Conservation (phyloP, 2,888 invertebrate species). For the Eilema sororculum region DNA sequence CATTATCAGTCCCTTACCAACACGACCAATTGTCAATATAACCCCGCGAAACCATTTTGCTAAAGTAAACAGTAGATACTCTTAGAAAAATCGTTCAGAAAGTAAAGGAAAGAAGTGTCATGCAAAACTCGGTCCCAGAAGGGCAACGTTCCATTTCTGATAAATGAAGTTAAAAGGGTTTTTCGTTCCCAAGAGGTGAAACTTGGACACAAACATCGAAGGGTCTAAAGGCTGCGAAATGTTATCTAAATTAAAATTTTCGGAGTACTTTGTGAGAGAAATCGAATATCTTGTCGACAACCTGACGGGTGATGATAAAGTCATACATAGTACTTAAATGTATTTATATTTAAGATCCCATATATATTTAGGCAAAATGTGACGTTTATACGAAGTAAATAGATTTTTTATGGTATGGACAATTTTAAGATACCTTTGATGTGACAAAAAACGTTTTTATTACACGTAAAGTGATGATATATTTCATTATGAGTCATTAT, state of each 20-base stretch:
- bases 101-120: slow-evolving; percentile 62
- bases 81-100: slow-evolving; percentile 37
- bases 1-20: slow-evolving; percentile 27
- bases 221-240: slow-evolving; percentile 41
- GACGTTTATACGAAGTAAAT: not conserved
- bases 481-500: too few relatives aligned
- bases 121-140: slow-evolving; percentile 68
- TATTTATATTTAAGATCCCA: not conserved
- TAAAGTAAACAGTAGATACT: slow-evolving; percentile 35
- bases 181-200: slow-evolving; percentile 53
- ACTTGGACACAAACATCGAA: slow-evolving; percentile 58
- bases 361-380: not conserved
- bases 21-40: slow-evolving; percentile 38
- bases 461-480: too few relatives aligned
- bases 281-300: slow-evolving; percentile 26
- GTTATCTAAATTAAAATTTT: slow-evolving; percentile 60
- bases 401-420: not conserved
- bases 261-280: slow-evolving; percentile 33
- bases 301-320: slow-evolving; percentile 28
- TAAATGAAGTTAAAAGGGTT: slow-evolving; percentile 79
- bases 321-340: not conserved
- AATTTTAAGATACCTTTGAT: not conserved
- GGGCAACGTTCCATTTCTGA: slow-evolving; percentile 74
- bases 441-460: not conserved
- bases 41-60: slow-evolving; percentile 33